A percentile compares a stretch with the other conserved stretches of the same genome.
These are phyloP conservation scores for Bedellia somnulentella DNA, from an alignment of 2,888 invertebrate species.

Conservation along the genomic window DNA sequence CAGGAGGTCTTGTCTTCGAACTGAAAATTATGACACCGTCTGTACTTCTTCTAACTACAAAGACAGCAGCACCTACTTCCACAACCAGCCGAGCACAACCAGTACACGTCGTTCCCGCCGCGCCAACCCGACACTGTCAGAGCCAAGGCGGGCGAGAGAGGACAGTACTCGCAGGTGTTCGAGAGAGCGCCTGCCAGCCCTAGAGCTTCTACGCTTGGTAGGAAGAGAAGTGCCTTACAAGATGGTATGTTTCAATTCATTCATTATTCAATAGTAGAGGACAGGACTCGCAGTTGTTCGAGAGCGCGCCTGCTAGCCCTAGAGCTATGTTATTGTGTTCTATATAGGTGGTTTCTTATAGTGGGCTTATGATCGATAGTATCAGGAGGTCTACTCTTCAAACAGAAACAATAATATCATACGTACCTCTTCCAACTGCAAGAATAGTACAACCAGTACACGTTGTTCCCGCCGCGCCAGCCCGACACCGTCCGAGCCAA, in stretches of 20 bases:
- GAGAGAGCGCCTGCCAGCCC: constrained; percentile 61
- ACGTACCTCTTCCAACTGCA: constrained; percentile 51
- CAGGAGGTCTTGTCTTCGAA: too few species aligned
- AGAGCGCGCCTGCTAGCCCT: constrained; percentile 59
- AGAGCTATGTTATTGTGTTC: too few species aligned
- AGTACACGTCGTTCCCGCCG: constrained; percentile 51
- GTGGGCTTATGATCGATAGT: too few species aligned
- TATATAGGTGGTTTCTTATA: too few species aligned
- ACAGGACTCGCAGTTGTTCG: constrained; percentile 58
- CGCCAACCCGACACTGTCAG: constrained; percentile 35
- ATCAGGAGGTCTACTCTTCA: too few species aligned
- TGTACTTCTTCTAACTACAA: constrained; percentile 48
- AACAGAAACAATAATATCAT: too few species aligned
- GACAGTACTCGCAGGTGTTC: constrained; percentile 57
- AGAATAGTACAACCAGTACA: constrained; percentile 52
- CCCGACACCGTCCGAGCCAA: constrained; percentile 38
- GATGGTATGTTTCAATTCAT: too few species aligned
- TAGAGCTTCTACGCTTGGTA: constrained; percentile 40
- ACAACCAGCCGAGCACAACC: constrained; percentile 42
- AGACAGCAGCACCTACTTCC: constrained; percentile 49
- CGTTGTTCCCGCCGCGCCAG: constrained; percentile 42
- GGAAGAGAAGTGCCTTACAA: too few species aligned
- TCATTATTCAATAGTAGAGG: too few species aligned
- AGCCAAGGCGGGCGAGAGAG: constrained; percentile 43
- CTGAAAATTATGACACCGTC: too few species aligned